phyloP scores from a whole-genome alignment of 2,113 vertebrate genomes.

The Ranitomeya variabilis region DNA sequence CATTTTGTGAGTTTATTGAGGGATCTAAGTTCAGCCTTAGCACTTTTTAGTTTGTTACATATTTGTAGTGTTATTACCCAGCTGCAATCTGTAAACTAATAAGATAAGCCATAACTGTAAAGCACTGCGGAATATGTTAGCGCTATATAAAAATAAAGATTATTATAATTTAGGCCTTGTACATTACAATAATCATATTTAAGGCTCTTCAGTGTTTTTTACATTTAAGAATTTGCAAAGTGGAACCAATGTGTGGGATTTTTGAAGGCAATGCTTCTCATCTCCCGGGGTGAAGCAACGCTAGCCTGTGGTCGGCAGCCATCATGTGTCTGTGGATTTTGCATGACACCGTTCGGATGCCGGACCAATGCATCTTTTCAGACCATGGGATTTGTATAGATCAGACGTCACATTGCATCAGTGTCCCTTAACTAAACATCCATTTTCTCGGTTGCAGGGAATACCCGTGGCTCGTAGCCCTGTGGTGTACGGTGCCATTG shows the following conservation, averaged over 20 bases:
- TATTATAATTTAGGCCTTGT: too few species aligned
- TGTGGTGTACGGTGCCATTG: constrained; percentile 82
- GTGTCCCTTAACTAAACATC: constrained; percentile 31
- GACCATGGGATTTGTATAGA: neutral
- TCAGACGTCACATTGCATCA: neutral
- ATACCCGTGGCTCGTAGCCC: constrained; percentile 73
- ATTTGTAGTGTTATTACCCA: too few species aligned
- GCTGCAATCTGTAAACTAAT: too few species aligned
- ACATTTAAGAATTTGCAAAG: too few species aligned
- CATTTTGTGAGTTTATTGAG: too few species aligned
- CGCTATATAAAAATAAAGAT: too few species aligned
- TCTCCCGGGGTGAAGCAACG: neutral
- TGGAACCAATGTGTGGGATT: neutral
- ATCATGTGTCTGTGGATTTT: neutral
- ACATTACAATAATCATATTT: too few species aligned
- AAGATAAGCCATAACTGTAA: too few species aligned
- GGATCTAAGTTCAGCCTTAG: too few species aligned
- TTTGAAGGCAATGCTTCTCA: neutral
- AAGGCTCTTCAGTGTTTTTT: too few species aligned
- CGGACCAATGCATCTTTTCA: neutral
- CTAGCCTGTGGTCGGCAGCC: neutral
- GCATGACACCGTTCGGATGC: neutral
- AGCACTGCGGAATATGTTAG: too few species aligned
- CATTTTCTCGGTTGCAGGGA: constrained; percentile 68
- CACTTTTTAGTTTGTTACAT: too few species aligned